Base-by-base conservation (phyloP, 2,797 vertebrate genomes). In the Amniataba percoides region DNA sequence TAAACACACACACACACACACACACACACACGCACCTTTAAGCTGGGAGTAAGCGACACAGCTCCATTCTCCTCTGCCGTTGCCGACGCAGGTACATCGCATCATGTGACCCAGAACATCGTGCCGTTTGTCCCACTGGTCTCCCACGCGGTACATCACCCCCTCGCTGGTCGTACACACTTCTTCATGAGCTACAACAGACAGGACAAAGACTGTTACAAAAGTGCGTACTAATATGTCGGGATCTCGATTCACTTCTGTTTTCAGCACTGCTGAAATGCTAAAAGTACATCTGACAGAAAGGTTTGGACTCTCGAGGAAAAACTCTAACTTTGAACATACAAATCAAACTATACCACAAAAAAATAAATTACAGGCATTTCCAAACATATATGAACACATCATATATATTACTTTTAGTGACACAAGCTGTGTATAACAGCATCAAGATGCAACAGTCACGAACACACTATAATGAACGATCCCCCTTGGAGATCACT, bases 91-190 rank as follows among this genome's bases (percentile, higher is more conserved):
- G 0, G 98, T 99, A 70, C 98, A 99, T 34, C 95, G 95, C 98
- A 99, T 99, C 98, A 99, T 99, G 86, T 99, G 97, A 68, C 97
- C 97, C 85, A 98, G 94, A 61, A 96, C 88, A 3, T 99, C 97
- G 0, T 99, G 98, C 1, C 95, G 96, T 57, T 98, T 99, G 87
- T 99, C 98, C 98, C 98, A 99, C 91, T 99, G 97, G 86, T 99
- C 98, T n/a, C 98, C 98, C 14, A 99, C 92, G 0, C 95, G 97
- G 83, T 99, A 98, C 98, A 99, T 99, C 84, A 97, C 95, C 4
- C 97, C 97, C 46, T 99, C 98, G 0, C 86, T 96, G 65, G 97
- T 96, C 1, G 98, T 99, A 43, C 98, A 99, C 83, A 98, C 96
- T 92, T 99, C 98, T 78, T 99, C 98, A 2, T 99, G 96, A 65